phyloP scores from a whole-genome alignment of 2,797 vertebrate species.

The Propithecus deckenii region DNA sequence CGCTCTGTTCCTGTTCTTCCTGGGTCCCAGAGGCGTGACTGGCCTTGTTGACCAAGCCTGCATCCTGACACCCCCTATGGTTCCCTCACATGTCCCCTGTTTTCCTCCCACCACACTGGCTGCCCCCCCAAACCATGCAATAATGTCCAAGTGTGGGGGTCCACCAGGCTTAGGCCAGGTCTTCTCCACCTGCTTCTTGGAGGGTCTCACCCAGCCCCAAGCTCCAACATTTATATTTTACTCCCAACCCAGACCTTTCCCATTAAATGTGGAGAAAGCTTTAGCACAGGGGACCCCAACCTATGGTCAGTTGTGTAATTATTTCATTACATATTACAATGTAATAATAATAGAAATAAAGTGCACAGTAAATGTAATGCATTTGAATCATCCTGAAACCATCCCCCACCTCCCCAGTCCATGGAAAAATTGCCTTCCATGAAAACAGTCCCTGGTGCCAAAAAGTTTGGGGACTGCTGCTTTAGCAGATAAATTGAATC shows the following conservation, averaged over 20 bases:
- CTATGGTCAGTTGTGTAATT: too few species aligned
- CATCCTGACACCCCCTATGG: neutral
- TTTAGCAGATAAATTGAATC: neutral
- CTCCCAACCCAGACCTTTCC: neutral
- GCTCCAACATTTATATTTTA: neutral
- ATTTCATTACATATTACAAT: too few species aligned
- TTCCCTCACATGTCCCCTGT: neutral
- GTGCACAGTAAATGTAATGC: too few species aligned
- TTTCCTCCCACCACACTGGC: neutral
- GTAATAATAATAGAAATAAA: too few species aligned
- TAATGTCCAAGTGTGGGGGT: neutral
- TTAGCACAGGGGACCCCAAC: too few species aligned
- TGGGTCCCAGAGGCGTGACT: neutral
- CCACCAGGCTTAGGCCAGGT: neutral
- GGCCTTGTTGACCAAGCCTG: rapidly evolving
- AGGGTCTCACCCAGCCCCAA: neutral
- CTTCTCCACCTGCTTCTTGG: neutral
- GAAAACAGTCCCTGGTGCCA: too few species aligned
- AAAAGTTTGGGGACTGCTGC: too few species aligned
- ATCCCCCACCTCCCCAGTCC: too few species aligned
- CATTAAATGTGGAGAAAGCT: neutral
- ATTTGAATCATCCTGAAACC: neutral
- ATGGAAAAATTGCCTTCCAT: too few species aligned
- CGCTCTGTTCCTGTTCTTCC: neutral
- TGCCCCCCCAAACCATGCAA: too few species aligned